Base-by-base conservation (phyloP, 2,888 invertebrate species). In the Colletes collaris region DNA sequence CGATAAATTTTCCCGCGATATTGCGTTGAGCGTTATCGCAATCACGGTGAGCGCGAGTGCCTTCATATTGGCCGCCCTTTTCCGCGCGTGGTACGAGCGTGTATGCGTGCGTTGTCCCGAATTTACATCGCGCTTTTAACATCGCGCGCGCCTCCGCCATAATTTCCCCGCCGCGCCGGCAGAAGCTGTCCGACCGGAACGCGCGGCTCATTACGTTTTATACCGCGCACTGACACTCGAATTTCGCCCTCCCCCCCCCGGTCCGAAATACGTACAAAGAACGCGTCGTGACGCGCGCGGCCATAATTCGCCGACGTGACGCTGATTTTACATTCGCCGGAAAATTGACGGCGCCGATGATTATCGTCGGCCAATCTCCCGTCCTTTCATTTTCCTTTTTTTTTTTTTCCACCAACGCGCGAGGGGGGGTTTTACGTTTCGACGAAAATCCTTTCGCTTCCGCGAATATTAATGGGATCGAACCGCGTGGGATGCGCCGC, bases 1-100 rank as follows among this genome's bases (percentile, higher is more conserved):
- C 88, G 86, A 86, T 88, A 85, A 87, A 89, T 88, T 89, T 86
- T 85, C 79, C 78, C 85, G 85, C 83, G 87, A 87, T 87, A 88
- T 88, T 89, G 87, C 84, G 86, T 86, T 86, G 81, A 85, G 85
- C 89, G 87, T 89, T 88, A 89, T 89, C 88, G 87, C 84, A 89
- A 89, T 89, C 89, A 89, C 44, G 69, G 27, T 76, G 71, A 83
- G 75, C 83, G 80, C 71, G 69, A 76, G 76, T 75, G 62, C 64
- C 64, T 66, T 67, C 62, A 60, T 27, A 27, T 68, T 16, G 69
- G 74, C 27, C 27, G 27, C 76, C 50, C 66, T 60, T 69, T 49
- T 58, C 46, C 44, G 44, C 44, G 44, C 27, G 27, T 27, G 1
- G 27, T 27, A 8, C 44, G 44, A 3, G 7, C 44, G 44, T 46